phyloP scores from a whole-genome alignment of 2,888 invertebrate species.

The Octonoba sinensis region DNA sequence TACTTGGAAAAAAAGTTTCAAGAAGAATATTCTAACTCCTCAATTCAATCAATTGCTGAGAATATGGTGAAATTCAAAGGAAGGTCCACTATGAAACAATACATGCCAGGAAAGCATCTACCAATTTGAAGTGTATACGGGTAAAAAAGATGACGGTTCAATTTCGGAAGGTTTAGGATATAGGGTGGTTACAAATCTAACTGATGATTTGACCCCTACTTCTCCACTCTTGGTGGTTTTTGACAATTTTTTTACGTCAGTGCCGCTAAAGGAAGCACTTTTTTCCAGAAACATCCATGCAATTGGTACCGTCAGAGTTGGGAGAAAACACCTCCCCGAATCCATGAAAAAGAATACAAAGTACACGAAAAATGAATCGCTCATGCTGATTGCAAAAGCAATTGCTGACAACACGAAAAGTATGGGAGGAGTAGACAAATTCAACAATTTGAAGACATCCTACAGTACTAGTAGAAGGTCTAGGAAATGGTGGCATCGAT shows the following conservation, averaged over 20 bases:
- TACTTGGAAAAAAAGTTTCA: slow-evolving; percentile 12
- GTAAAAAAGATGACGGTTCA: background rate
- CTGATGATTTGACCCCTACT: background rate
- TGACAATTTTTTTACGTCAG: slow-evolving; percentile 25
- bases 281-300: slow-evolving; percentile 11
- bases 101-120: slow-evolving; percentile 19
- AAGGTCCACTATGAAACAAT: slow-evolving; percentile 20
- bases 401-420: background rate
- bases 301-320: slow-evolving; percentile 14
- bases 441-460: too few relatives aligned
- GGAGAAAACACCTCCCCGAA: slow-evolving; percentile 19
- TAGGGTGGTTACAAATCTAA: slow-evolving; percentile 11
- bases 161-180: slow-evolving; percentile 3
- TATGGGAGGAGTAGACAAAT: too few relatives aligned
- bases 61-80: slow-evolving; percentile 20
- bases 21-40: slow-evolving; percentile 20
- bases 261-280: background rate
- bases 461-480: slow-evolving; percentile 17
- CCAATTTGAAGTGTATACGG: slow-evolving; percentile 28
- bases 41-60: slow-evolving; percentile 8
- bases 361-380: slow-evolving; percentile 5
- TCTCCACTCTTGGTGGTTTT: background rate
- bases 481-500: slow-evolving; percentile 27
- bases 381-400: slow-evolving; percentile 4
- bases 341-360: slow-evolving; percentile 15